Evolutionary conservation across 2,888 invertebrate species (phyloP), one percentile per base, ranked within the genome.

Genomic region (Seira musarum): DNA sequence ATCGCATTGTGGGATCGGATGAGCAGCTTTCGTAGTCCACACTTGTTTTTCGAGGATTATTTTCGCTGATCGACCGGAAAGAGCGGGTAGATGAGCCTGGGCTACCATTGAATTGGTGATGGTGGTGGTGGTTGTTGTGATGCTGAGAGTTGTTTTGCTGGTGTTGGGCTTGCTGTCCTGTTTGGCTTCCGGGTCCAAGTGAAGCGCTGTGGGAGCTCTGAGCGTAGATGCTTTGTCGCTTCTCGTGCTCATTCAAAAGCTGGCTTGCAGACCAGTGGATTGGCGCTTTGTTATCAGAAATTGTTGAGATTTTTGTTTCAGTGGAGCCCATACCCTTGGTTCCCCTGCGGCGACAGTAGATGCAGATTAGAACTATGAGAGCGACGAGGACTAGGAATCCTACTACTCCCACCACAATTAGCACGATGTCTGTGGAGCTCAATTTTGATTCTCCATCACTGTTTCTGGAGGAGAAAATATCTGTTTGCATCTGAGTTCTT

Each of bases 231-330:
- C 91, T 91, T 81, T 90, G 90, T 24, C 91, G 88, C 66, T 91
- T 88, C 87, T 92, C 92, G 86, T 92, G 92, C 85, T 91, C 91
- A 83, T 91, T 91, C 0, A 92, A 87, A 13, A 92, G 88, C 85
- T 92, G 92, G 2, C 91, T 91, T 1, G 92, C 92, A 25, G 91
- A 91, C 86, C 86, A 86, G 65, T 86, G 86, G 49, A 85, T 84
- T 0, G 87, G 87, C 10, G 83, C 85, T 61, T 87, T 87, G 40
- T 81, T 80, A 63, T 84, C 82, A 0, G 85, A 83, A 63, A 87
- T 87, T 2, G 87, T 86, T 8, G 82, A 87, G 57, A 87, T 84
- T 68, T 87, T 85, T 10, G 85, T 84, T 68, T 87, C 85, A 2
- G 85, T 83, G 8, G 85, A 84, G 1, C 83, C 85, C 83, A 85